phyloP scores from a whole-genome alignment of 2,113 vertebrate genomes.

The Todiramphus saurophagus region DNA sequence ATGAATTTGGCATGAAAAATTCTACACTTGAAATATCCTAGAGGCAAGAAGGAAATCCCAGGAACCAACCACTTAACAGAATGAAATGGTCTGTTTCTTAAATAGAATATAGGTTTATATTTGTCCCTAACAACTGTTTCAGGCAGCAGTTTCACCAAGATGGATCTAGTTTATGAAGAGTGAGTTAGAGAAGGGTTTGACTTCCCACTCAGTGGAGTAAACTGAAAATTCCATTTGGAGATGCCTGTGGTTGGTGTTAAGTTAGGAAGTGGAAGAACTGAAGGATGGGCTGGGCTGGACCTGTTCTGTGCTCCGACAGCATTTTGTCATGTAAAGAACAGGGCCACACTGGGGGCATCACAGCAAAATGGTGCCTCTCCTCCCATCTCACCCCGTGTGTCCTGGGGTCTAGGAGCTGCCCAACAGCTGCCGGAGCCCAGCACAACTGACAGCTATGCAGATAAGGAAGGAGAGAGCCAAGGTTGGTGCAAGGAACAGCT shows the following conservation, averaged over 20 bases:
- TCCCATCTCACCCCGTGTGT: background rate
- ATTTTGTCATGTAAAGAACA: background rate
- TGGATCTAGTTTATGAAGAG: background rate
- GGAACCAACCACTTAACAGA: background rate
- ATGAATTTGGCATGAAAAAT: conserved; percentile 30
- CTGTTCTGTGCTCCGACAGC: background rate
- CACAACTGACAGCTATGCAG: background rate
- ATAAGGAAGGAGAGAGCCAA: background rate
- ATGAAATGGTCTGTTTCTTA: background rate
- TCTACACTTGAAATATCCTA: conserved; percentile 6
- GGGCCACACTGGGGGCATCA: background rate
- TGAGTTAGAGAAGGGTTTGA: background rate
- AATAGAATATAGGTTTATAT: background rate
- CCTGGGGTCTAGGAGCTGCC: background rate
- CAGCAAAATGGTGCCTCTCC: background rate
- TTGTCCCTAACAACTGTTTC: background rate
- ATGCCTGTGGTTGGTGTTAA: background rate
- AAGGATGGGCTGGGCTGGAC: background rate
- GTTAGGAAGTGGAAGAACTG: background rate
- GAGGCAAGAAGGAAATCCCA: conserved; percentile 13
- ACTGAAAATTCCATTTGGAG: background rate
- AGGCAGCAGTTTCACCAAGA: background rate
- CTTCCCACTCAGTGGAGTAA: conserved; percentile 19
- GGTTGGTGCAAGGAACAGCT: background rate
- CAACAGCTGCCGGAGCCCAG: background rate